These are phyloP conservation scores for Rhyacophila brunnea DNA, from an alignment of 1,140 invertebrate species.

Conservation along the genomic window DNA sequence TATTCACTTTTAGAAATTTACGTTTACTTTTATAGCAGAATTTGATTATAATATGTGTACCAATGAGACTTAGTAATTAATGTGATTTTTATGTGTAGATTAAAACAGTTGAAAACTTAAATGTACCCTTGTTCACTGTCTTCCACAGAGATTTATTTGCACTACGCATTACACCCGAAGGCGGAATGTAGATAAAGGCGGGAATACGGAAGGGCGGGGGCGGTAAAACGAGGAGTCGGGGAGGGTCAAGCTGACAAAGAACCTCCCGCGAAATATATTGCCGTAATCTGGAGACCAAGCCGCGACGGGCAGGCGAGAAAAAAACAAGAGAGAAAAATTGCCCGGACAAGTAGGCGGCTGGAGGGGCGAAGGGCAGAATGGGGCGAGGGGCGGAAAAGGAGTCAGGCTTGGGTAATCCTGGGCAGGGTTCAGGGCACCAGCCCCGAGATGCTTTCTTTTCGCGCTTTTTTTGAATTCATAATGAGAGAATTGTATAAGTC, in stretches of 20 bases:
- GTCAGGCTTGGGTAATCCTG: too few species aligned
- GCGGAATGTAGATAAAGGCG: slow-evolving; percentile 1
- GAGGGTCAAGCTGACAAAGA: neutral
- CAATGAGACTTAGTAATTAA: too few species aligned
- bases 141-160: neutral
- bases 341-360: neutral
- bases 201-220: slow-evolving; percentile 6
- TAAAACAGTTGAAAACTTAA: too few species aligned
- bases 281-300: slow-evolving; percentile 20
- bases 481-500: slow-evolving; percentile 18
- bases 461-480: slow-evolving; percentile 19
- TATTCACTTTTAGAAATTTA: too few species aligned
- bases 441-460: slow-evolving; percentile 2
- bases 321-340: slow-evolving; percentile 23
- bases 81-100: too few species aligned
- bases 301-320: neutral
- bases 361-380: neutral
- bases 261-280: slow-evolving; percentile 17
- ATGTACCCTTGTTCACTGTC: too few species aligned
- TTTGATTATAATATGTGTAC: too few species aligned
- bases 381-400: neutral
- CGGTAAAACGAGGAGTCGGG: too few species aligned
- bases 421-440: neutral
- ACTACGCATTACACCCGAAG: neutral
- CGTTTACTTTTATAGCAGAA: too few species aligned